These are phyloP conservation scores for Haplochromis burtoni DNA, from an alignment of 2,113 vertebrate species.

Conservation along the genomic window DNA sequence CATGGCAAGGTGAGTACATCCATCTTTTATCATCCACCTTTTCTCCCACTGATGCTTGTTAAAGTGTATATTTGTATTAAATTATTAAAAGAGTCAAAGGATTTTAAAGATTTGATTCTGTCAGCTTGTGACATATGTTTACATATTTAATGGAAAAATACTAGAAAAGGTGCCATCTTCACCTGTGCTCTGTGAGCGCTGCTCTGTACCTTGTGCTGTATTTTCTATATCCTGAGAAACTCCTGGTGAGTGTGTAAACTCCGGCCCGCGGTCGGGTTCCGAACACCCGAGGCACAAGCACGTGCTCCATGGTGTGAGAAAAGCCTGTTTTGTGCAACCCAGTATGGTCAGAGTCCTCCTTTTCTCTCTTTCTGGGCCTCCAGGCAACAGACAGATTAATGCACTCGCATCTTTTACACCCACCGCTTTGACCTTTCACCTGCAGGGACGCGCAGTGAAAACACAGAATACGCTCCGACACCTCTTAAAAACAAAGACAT, in stretches of 20 bases:
- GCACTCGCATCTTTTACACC: slow-evolving; percentile 39
- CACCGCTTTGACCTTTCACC: slow-evolving; percentile 35
- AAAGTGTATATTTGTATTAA: background rate
- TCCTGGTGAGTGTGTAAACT: slow-evolving; percentile 6
- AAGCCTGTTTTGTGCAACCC: slow-evolving; percentile 43
- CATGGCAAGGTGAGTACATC: background rate
- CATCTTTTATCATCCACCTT: background rate
- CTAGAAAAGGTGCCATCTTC: background rate
- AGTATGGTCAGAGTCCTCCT: slow-evolving; percentile 40
- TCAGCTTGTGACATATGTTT: background rate
- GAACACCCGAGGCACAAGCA: slow-evolving; percentile 9
- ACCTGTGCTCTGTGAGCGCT: background rate
- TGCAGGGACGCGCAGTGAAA: background rate
- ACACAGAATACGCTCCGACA: background rate
- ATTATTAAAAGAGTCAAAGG: background rate
- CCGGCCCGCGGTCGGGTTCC: background rate
- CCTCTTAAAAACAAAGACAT: background rate
- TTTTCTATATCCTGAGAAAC: slow-evolving; percentile 25
- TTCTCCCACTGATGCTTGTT: background rate
- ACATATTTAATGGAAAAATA: background rate
- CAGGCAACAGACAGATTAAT: slow-evolving; percentile 55
- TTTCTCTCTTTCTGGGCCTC: slow-evolving; percentile 43
- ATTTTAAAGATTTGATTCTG: background rate
- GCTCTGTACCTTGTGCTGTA: background rate
- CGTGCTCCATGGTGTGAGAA: slow-evolving; percentile 45